Evolutionary conservation across 35 echinoderm and acorn worm species (phyloP), one percentile per base, ranked within the genome.

Genomic region (Strongylocentrotus purpuratus): DNA sequence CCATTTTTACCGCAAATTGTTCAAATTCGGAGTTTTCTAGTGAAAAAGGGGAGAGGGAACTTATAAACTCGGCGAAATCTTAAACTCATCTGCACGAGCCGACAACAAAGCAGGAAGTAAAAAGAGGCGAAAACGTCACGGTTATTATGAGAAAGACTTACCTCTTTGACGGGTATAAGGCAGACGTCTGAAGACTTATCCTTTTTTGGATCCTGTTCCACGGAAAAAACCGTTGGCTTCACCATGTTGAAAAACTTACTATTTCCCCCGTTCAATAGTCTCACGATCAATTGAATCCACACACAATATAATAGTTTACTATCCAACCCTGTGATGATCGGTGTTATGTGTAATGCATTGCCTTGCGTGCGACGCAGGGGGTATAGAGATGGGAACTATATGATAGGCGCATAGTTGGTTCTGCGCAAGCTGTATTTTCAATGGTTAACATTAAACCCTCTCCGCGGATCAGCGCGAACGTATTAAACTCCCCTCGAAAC

Each of bases 141-240:
- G 28, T 78, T 78, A 78, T 59, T 5, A 78, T 28, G 65, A 78
- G 65, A 78, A n/a, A 70, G 33, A 45, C 87, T 89, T 14, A 89
- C 87, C 87, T 89, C 87, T 14, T 89, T 89, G 5, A 89, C 87
- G 11, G 87, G 32, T 7, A 89, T 89, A 28, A 89, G 87, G 17
- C 45, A 46, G 15, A 89, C 87, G 11, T 89, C 87, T 4, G 87
- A 45, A 0, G 32, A 46, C n/a, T 89, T 89, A 46, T 89, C 45
- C 87, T 89, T 89, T 89, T 89, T 89, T 9, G 87, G 87, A 14
- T 89, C 87, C 87, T 89, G 87, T 33, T 89, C 87, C 13, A 89
- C 87, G 87, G 87, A 89, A 46, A 89, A 89, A 0, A 89, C 87
- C 87, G 87, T 45, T 0, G 87, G 87, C 87, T 89, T 89, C 87